phyloP scores from a whole-genome alignment of 92 coral and sea anemone species.

The Porites rus region DNA sequence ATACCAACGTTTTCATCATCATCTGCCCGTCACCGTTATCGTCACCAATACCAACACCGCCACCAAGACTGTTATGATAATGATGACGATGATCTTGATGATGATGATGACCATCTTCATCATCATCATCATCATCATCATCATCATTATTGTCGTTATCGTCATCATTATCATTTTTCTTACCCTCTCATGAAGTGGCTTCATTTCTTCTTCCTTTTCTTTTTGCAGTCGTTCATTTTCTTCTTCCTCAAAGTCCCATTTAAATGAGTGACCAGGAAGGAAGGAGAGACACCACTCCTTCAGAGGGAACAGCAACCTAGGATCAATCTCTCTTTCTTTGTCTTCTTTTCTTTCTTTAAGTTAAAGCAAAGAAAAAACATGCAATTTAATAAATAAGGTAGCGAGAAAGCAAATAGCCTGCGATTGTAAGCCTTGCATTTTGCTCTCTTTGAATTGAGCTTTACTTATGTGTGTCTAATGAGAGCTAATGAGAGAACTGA shows the following conservation, averaged over 20 bases:
- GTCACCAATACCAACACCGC: too few relatives aligned
- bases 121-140: too few relatives aligned
- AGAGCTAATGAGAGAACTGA: too few relatives aligned
- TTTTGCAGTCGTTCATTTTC: conserved; percentile 25
- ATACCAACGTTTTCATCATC: too few relatives aligned
- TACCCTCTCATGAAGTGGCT: conserved; percentile 25
- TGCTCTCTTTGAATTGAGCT: background rate
- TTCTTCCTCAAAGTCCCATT: conserved; percentile 76
- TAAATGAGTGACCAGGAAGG: conserved; percentile 75
- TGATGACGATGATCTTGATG: too few relatives aligned
- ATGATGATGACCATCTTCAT: too few relatives aligned
- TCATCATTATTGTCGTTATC: too few relatives aligned
- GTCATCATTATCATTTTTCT: background rate
- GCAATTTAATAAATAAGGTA: background rate
- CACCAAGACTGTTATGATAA: too few relatives aligned
- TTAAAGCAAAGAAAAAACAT: background rate
- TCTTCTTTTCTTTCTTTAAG: conserved; percentile 57
- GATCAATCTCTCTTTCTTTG: conserved; percentile 61
- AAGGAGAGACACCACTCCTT: conserved; percentile 71
- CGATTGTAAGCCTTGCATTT: background rate
- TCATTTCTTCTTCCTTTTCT: conserved; percentile 17
- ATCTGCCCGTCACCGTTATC: too few relatives aligned
- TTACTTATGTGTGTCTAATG: too few relatives aligned
- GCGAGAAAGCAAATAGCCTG: too few relatives aligned
- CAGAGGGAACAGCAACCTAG: conserved; percentile 63